Evolutionary conservation across 92 coral and sea anemone species (phyloP), one percentile per base, ranked within the genome.

Genomic region (Parazoanthus atlanticus): DNA sequence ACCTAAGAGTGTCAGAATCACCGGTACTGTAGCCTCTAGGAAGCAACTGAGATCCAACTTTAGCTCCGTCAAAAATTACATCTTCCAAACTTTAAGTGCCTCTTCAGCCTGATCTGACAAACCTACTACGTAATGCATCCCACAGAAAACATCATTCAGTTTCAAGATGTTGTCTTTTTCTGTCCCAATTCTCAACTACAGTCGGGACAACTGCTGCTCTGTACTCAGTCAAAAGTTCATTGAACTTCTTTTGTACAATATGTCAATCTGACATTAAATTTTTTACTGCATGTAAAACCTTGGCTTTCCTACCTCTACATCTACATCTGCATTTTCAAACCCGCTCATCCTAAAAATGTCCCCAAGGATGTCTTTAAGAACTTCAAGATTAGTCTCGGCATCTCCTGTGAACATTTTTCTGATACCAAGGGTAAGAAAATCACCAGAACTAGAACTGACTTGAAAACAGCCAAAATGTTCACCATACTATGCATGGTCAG

Each of bases 101-200:
- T 49, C 81, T 54, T 89, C 86, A 3, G 76, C 86, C 49, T 89
- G 89, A 74, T 85, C 92, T 30, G 92, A 86, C 72, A 85, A 41
- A 32, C 89, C 92, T 17, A 89, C 85, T 17, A 89, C 71, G 31
- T 58, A 85, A 38, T 89, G 92, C 76, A 89, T 41, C 0, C 92
- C 89, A 89, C 92, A 78, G 38, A 89, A 89, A 12, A 89, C 47
- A 19, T 88, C 85, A 65, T 88, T 78, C 13, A 88, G 58, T 36
- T 36, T 88, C 43, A 40, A 65, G 23, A 81, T 58, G 7, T 36
- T 86, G 13, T 38, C 56, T 32, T 31, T 86, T 61, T 76, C 89
- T 13, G 28, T 78, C 56, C 84, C 89, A 76, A n/a, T 86, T 74
- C 25, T 47, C 89, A 47, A 76, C 25, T 28, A 76, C 84, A 32